Base-by-base conservation (phyloP, 1,140 invertebrate genomes). In the Odontomachus brunneus region DNA sequence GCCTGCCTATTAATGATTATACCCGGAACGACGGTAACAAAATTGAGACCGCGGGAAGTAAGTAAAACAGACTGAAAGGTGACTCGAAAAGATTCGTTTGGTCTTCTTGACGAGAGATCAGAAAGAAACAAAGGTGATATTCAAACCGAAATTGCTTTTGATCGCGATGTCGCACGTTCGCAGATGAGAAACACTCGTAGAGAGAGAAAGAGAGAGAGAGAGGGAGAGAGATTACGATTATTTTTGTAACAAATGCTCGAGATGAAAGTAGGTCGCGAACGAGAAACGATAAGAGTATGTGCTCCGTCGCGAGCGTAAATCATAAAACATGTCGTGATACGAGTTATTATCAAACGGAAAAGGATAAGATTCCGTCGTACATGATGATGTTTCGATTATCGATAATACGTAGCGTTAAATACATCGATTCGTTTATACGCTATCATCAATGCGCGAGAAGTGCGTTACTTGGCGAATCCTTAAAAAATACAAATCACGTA, bases 401-500 rank as follows among this genome's bases (percentile, higher is more conserved):
- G n/a, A 80, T 51, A 53, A 71, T 57, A 69, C 69, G 55, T 19
- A 69, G 15, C 17, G 62, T 69, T 65, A 9, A 44, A 80, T 71
- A 71, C 51, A 69, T 44, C 22, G 65, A 69, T 44, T 57, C 22
- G 66, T 69, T 69, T 26, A 69, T 57, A 57, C 14, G 33, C 65
- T 71, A 71, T 57, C 65, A 19, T 57, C 65, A 29, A 78, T 78
- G 33, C 29, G 29, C 29, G 29, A 33, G 29, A 78, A 69, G 44
- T 71, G 51, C 19, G 38, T 80, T 48, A 71, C 66, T 38, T n/a
- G 15, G 33, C 38, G 33, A 80, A 71, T 57, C 55, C 38, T 57
- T 69, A 80, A 71, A 80, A 80, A 69, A 69, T 71, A 69, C 38
- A 80, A 80, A 80, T 69, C 26, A 59, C 69, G 65, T 11, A 80